A percentile compares a stretch with the other conserved stretches of the same genome.
phyloP scores from a whole-genome alignment of 2,797 vertebrate species.

The Centropyge bicolor region DNA sequence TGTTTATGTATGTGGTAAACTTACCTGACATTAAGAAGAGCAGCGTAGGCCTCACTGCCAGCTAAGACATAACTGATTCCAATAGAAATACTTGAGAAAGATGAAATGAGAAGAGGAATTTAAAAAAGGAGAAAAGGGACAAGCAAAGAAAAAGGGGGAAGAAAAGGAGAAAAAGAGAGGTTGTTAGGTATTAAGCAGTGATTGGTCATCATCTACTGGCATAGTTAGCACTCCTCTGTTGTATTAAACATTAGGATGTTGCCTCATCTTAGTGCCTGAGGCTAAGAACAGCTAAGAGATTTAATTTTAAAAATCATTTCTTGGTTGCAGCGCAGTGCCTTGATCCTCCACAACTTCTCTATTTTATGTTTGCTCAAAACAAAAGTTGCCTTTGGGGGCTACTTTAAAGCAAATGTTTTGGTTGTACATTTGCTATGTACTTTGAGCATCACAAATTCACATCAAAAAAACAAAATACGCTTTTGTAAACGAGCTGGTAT shows the following conservation, averaged over 20 bases:
- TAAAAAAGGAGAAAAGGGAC: neutral
- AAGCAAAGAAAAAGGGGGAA: neutral
- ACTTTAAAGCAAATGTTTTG: constrained; percentile 37
- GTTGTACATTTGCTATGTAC: constrained; percentile 21
- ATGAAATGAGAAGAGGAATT: constrained; percentile 23
- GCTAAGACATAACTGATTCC: constrained; percentile 84
- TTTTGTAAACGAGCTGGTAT: constrained; percentile 13
- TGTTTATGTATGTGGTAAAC: constrained; percentile 18
- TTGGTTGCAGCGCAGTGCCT: constrained; percentile 28
- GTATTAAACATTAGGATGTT: constrained; percentile 41
- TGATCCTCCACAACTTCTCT: constrained; percentile 38
- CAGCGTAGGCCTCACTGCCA: constrained; percentile 82
- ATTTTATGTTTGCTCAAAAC: constrained; percentile 41
- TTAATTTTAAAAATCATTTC: constrained; percentile 37
- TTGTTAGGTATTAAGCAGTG: constrained; percentile 16
- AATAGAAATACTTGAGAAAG: constrained; percentile 77
- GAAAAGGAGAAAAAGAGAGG: neutral
- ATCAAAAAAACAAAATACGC: constrained; percentile 27
- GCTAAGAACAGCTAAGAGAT: constrained; percentile 18
- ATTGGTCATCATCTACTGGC: constrained; percentile 23
- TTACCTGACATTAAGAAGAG: constrained; percentile 81
- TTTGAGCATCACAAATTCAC: constrained; percentile 24
- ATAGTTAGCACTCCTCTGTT: neutral
- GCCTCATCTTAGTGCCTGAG: constrained; percentile 9
- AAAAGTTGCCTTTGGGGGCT: constrained; percentile 38